phyloP scores from a whole-genome alignment of 2,888 invertebrate genomes.

The Sarcophaga subvicina region DNA sequence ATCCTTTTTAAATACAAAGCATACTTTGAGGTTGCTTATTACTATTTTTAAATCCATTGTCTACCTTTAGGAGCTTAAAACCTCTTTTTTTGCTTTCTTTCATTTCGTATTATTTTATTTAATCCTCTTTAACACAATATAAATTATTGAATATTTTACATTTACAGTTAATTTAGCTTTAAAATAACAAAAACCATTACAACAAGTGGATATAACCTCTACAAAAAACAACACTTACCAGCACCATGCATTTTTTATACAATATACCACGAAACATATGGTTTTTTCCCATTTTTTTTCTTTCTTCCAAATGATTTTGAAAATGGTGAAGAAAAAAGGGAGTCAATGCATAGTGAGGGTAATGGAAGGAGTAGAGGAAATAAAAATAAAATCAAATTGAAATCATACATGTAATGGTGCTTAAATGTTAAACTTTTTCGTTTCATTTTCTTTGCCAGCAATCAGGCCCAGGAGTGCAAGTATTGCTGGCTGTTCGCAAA shows the following conservation, averaged over 20 bases:
- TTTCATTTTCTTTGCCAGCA: slow-evolving; percentile 1
- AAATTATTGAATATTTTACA: slow-evolving; percentile 56
- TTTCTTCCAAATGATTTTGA: background rate
- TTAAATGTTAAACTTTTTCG: slow-evolving; percentile 57
- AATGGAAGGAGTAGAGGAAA: slow-evolving; percentile 29
- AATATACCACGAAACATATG: background rate
- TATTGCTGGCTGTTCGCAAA: background rate
- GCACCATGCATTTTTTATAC: slow-evolving; percentile 7
- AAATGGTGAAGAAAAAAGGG: slow-evolving; percentile 10
- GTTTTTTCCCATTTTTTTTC: background rate
- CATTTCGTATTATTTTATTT: slow-evolving; percentile 37
- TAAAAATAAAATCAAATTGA: slow-evolving; percentile 55
- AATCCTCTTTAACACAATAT: slow-evolving; percentile 50
- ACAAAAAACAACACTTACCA: no score
- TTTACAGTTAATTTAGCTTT: slow-evolving; percentile 57
- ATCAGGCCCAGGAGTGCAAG: background rate
- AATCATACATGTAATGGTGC: slow-evolving; percentile 68
- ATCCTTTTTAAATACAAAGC: background rate
- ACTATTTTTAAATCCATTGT: slow-evolving; percentile 17
- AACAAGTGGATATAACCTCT: background rate
- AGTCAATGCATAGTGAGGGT: slow-evolving; percentile 40
- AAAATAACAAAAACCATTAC: slow-evolving; percentile 14
- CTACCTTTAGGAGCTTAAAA: slow-evolving; percentile 39
- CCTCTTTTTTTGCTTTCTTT: background rate
- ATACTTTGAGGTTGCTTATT: slow-evolving; percentile 6